A percentile compares a stretch with the other conserved stretches of the same genome.
These are phyloP conservation scores for Lepisosteus oculatus DNA, from an alignment of 2,113 vertebrate genomes.

Conservation along the genomic window DNA sequence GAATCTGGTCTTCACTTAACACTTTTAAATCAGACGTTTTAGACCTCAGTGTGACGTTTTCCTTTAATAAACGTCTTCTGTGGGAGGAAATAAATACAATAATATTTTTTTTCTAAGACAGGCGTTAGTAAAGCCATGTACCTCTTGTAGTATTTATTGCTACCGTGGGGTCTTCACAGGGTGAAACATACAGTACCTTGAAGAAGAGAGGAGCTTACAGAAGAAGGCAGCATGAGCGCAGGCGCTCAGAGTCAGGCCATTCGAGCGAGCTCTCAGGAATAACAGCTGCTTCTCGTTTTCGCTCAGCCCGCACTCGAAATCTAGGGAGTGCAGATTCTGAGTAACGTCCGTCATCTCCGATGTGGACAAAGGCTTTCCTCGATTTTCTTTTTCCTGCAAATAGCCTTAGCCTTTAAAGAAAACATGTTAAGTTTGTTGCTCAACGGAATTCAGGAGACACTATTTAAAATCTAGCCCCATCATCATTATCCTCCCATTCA, in stretches of 20 bases:
- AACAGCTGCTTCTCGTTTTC: slow-evolving; percentile 42
- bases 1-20: neutral
- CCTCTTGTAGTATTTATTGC: slow-evolving; percentile 19
- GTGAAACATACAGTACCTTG: slow-evolving; percentile 49
- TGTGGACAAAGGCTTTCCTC: too few relatives aligned
- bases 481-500: too few relatives aligned
- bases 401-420: too few relatives aligned
- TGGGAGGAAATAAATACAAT: neutral
- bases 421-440: too few relatives aligned
- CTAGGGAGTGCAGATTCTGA: slow-evolving; percentile 43
- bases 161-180: slow-evolving; percentile 3
- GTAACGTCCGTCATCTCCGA: slow-evolving; percentile 40
- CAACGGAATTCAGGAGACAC: too few relatives aligned
- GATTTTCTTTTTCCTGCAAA: too few relatives aligned
- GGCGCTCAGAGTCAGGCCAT: slow-evolving; percentile 43
- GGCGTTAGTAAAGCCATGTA: neutral
- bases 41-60: slow-evolving; percentile 11
- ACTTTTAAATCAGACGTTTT: neutral
- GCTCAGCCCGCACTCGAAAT: slow-evolving; percentile 48
- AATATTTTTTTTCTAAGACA: neutral
- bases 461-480: too few relatives aligned
- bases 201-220: slow-evolving; percentile 45
- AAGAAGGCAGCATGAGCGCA: slow-evolving; percentile 69
- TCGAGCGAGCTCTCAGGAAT: slow-evolving; percentile 41
- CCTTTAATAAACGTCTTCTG: neutral